These are phyloP conservation scores for Drosophila parabipectinata DNA, from an alignment of 1,140 invertebrate species.

Conservation along the genomic window DNA sequence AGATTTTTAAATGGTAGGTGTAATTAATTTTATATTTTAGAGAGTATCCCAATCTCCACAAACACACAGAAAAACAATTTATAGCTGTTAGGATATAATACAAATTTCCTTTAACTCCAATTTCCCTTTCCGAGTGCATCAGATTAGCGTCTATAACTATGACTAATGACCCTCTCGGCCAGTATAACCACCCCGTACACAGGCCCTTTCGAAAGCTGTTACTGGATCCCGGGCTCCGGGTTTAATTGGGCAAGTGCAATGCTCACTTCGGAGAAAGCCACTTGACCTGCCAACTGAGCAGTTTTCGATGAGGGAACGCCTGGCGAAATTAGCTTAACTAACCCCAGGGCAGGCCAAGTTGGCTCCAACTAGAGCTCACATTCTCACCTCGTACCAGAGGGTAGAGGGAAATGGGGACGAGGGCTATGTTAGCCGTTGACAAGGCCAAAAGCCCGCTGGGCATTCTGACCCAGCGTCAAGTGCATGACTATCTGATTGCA, in stretches of 20 bases:
- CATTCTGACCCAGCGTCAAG: slow-evolving; percentile 18
- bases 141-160: slow-evolving; percentile 32
- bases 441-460: slow-evolving; percentile 35
- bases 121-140: slow-evolving; percentile 34
- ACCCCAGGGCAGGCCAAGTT: slow-evolving; percentile 40
- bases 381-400: slow-evolving; percentile 54
- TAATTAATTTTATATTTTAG: background rate
- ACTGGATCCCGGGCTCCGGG: slow-evolving; percentile 20
- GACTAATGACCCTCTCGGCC: slow-evolving; percentile 24
- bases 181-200: slow-evolving; percentile 12
- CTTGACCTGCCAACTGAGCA: slow-evolving; percentile 38
- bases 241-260: slow-evolving; percentile 64
- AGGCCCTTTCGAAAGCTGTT: slow-evolving; percentile 20
- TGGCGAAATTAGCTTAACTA: slow-evolving; percentile 56
- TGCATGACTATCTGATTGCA: slow-evolving; percentile 70
- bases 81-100: background rate
- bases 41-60: too few species aligned
- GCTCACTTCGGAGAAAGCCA: slow-evolving; percentile 27
- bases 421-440: slow-evolving; percentile 47
- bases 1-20: slow-evolving; percentile 49
- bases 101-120: background rate
- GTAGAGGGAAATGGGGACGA: slow-evolving; percentile 11
- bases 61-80: too few species aligned
- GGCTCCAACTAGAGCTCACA: slow-evolving; percentile 10
- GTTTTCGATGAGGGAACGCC: slow-evolving; percentile 20